These are phyloP conservation scores for Spea hammondii DNA, from an alignment of 2,797 vertebrate species.

Conservation along the genomic window DNA sequence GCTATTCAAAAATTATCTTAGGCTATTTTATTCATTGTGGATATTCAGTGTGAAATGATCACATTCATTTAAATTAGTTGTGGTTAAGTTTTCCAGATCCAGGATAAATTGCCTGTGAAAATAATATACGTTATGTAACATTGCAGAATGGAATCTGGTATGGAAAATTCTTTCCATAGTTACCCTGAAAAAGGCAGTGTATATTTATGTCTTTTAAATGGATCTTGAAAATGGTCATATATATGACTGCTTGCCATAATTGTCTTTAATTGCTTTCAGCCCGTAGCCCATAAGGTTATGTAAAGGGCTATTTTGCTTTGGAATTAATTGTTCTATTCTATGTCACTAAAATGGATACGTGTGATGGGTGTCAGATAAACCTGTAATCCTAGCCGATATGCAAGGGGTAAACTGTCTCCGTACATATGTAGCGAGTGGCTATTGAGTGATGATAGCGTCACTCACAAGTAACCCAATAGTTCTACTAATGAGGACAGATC, in stretches of 20 bases:
- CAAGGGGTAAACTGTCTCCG: no score
- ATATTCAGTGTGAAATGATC: no score
- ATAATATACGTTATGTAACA: neutral
- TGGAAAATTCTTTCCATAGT: slow-evolving; percentile 21
- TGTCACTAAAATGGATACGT: neutral
- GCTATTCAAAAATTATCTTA: no score
- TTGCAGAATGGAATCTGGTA: slow-evolving; percentile 9
- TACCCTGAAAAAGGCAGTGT: slow-evolving; percentile 10
- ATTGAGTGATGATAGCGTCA: no score
- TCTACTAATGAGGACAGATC: no score
- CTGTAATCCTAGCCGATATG: neutral
- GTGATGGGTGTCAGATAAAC: slow-evolving; percentile 10
- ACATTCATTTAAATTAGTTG: no score
- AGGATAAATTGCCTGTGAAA: neutral
- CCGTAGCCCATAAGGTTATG: slow-evolving; percentile 8
- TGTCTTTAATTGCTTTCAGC: slow-evolving; percentile 40
- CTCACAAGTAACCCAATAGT: no score
- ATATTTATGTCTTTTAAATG: slow-evolving; percentile 33
- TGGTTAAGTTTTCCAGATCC: neutral
- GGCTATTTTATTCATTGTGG: no score
- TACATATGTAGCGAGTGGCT: no score
- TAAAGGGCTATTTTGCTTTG: neutral
- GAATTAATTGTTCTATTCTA: slow-evolving; percentile 14
- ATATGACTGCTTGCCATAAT: slow-evolving; percentile 15
- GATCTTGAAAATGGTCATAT: slow-evolving; percentile 31